phyloP scores from a whole-genome alignment of 2,888 invertebrate species.

The Chirona hameri region DNA sequence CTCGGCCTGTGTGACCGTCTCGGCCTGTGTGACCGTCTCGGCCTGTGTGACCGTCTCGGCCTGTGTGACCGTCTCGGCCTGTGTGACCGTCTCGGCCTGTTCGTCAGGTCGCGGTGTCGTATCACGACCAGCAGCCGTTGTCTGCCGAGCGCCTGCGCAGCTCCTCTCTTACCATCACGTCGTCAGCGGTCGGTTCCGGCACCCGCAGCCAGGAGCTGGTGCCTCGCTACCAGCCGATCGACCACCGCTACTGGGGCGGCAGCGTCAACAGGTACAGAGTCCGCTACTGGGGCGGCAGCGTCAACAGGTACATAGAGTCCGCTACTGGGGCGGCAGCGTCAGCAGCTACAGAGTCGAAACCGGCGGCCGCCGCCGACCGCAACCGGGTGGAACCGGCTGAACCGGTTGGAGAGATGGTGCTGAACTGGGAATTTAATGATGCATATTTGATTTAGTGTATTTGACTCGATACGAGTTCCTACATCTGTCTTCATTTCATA shows the following conservation, averaged over 20 bases:
- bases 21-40: not conserved
- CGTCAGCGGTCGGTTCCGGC: constrained; percentile 32
- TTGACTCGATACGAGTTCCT: too few relatives aligned
- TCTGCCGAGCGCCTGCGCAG: constrained; percentile 59
- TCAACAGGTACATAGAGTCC: not conserved
- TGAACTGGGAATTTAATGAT: too few relatives aligned
- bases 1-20: not conserved
- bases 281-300: too few relatives aligned
- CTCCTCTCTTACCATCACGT: constrained; percentile 61
- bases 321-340: too few relatives aligned
- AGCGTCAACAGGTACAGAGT: not conserved
- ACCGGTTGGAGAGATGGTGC: too few relatives aligned
- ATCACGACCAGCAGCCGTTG: constrained; percentile 83
- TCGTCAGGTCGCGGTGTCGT: constrained; percentile 73
- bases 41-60: too few relatives aligned
- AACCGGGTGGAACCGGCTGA: too few relatives aligned
- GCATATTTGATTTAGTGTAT: too few relatives aligned
- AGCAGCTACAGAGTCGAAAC: too few relatives aligned
- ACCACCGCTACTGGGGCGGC: not conserved
- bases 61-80: too few relatives aligned
- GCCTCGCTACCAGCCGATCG: not conserved
- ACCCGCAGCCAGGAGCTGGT: constrained; percentile 29
- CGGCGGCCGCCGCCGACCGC: too few relatives aligned
- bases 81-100: not conserved
- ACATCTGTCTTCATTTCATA: too few relatives aligned